Percentiles rank a stretch among this genome's conserved stretches.
Evolutionary conservation across 1,140 invertebrate species (phyloP).

Genomic region (Diorhabda carinulata): DNA sequence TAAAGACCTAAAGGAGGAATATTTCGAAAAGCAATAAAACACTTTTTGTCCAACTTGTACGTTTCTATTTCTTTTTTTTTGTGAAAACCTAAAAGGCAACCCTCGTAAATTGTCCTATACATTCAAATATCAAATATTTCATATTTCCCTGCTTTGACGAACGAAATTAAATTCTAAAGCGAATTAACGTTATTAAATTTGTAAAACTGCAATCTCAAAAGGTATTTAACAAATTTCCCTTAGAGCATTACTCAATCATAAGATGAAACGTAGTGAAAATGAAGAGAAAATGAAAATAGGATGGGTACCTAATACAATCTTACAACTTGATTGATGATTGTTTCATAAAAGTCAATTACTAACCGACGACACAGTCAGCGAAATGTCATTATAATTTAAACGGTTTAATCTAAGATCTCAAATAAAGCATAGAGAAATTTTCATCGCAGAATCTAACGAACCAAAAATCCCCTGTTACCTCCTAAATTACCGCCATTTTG

Average conservation of each 20-base stretch:
- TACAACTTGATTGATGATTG: background rate
- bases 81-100: no score
- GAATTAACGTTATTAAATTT: background rate
- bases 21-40: no score
- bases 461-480: slow-evolving; percentile 1
- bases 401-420: slow-evolving; percentile 1
- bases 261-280: background rate
- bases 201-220: background rate
- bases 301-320: slow-evolving; percentile 2
- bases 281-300: slow-evolving; percentile 2
- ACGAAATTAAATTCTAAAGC: background rate
- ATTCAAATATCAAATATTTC: no score
- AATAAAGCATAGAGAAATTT: slow-evolving; percentile 1
- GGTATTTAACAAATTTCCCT: background rate
- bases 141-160: no score
- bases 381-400: slow-evolving; percentile 3
- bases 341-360: slow-evolving; percentile 3
- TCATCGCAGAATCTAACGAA: background rate
- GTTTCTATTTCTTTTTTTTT: no score
- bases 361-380: background rate
- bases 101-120: no score
- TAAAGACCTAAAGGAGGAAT: no score
- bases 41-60: no score
- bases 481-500: slow-evolving; percentile 2
- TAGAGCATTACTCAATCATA: background rate